Conservation (phyloP, 2,888 invertebrate genomes). For the Nephrotoma appendiculata region DNA sequence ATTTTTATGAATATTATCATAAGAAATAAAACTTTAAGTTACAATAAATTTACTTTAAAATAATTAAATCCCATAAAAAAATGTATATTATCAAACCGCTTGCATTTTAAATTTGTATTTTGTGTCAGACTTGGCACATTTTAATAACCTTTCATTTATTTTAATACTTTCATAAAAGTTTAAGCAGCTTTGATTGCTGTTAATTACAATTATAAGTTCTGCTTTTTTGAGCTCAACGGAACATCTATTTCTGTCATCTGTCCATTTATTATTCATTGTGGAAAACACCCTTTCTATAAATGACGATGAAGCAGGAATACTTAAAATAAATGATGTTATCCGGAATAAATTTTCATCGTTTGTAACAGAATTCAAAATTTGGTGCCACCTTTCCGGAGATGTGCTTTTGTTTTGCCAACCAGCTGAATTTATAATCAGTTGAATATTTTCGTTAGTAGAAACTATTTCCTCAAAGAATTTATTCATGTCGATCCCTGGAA, state of each 20-base stretch:
- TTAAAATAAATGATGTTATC: not conserved
- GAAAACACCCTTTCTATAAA: not conserved
- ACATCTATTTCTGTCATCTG: not conserved
- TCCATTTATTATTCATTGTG: not conserved
- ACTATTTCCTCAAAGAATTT: not conserved
- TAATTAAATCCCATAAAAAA: no score
- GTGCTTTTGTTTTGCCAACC: not conserved
- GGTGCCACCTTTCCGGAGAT: not conserved
- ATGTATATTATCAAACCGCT: no score
- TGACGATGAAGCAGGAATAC: not conserved
- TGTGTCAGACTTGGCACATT: not conserved
- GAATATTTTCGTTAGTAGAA: no score
- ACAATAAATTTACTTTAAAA: no score
- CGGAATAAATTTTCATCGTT: not conserved
- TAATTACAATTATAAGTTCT: not conserved
- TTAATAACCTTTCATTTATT: not conserved
- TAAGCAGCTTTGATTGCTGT: not conserved
- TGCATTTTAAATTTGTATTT: no score
- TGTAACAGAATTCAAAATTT: not conserved
- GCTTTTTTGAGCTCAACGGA: not conserved
- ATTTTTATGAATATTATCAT: no score
- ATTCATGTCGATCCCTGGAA: no score
- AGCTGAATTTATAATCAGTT: no score
- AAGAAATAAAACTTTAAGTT: no score
- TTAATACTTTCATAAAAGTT: not conserved